Percentiles rank a stretch among this genome's conserved stretches.
phyloP scores from a whole-genome alignment of 1,140 invertebrate species.

The Trachymyrmex septentrionalis region DNA sequence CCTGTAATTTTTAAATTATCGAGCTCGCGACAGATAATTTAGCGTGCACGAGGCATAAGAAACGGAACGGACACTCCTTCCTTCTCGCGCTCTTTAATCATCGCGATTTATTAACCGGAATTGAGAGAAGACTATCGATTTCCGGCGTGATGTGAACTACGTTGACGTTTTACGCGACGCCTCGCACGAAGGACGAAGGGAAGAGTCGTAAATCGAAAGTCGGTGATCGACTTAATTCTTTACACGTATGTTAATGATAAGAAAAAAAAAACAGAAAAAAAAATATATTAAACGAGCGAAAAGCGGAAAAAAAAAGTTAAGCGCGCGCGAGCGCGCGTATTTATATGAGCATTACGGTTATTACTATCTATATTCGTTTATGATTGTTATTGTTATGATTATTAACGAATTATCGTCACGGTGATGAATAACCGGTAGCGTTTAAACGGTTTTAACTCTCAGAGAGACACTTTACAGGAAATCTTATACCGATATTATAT shows the following conservation, averaged over 20 bases:
- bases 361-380: conserved; percentile 73
- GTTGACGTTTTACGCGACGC: conserved; percentile 10
- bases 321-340: conserved; percentile 39
- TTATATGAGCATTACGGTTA: conserved; percentile 73
- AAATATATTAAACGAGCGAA: conserved; percentile 6
- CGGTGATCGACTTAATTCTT: conserved; percentile 53
- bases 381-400: conserved; percentile 74
- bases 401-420: conserved; percentile 66
- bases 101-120: conserved; percentile 1
- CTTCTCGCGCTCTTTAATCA: background rate
- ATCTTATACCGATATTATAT: conserved; percentile 74
- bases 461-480: conserved; percentile 72
- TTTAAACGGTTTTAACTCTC: conserved; percentile 79
- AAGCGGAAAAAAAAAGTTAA: conserved; percentile 25
- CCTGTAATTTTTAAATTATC: conserved; percentile 2
- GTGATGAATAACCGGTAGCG: conserved; percentile 72
- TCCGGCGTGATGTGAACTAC: background rate
- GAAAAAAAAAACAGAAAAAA: background rate
- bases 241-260: conserved; percentile 36
- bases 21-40: conserved; percentile 3
- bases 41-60: background rate
- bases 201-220: conserved; percentile 27
- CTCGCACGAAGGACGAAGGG: conserved; percentile 2
- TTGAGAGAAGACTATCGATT: background rate
- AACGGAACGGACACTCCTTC: background rate